A percentile compares a stretch with the other conserved stretches of the same genome.
These are phyloP conservation scores for Drosophila cognata DNA, from an alignment of 2,888 invertebrate species.

Conservation along the genomic window DNA sequence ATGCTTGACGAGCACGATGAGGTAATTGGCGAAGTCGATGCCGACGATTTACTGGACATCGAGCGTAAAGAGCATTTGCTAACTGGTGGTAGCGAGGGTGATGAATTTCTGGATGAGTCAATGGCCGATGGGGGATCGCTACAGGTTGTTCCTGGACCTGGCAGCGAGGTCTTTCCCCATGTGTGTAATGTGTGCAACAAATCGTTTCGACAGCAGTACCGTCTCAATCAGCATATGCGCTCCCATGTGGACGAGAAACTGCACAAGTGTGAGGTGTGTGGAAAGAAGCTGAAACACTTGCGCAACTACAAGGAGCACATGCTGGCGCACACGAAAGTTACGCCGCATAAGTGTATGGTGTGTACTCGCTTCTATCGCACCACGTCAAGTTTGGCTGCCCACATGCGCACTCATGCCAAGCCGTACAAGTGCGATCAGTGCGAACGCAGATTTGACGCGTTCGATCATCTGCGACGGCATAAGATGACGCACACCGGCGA, in stretches of 20 bases:
- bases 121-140: slow-evolving; percentile 8
- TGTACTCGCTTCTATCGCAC: slow-evolving; percentile 66
- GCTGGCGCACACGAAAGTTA: slow-evolving; percentile 80
- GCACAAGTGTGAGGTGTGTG: slow-evolving; percentile 83
- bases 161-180: slow-evolving; percentile 47
- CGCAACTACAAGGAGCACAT: slow-evolving; percentile 85
- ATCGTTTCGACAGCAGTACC: slow-evolving; percentile 65
- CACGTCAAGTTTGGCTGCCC: slow-evolving; percentile 68
- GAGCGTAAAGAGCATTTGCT: slow-evolving; percentile 59
- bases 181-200: slow-evolving; percentile 59
- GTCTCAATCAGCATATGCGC: slow-evolving; percentile 83
- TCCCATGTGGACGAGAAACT: slow-evolving; percentile 83
- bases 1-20: slow-evolving; percentile 59
- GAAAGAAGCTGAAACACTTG: slow-evolving; percentile 83
- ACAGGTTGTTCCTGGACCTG: not conserved
- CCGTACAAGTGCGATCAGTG: slow-evolving; percentile 82
- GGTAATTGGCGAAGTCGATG: slow-evolving; percentile 51
- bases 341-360: slow-evolving; percentile 65
- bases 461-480: slow-evolving; percentile 64
- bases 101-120: slow-evolving; percentile 41
- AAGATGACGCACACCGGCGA: slow-evolving; percentile 70
- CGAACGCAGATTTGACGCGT: slow-evolving; percentile 63
- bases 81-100: slow-evolving; percentile 46
- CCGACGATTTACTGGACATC: slow-evolving; percentile 56
- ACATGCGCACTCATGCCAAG: slow-evolving; percentile 73